These are phyloP conservation scores for Geodia barretti DNA, from an alignment of 37 sponge, comb jelly and placozoan species.

Conservation along the genomic window DNA sequence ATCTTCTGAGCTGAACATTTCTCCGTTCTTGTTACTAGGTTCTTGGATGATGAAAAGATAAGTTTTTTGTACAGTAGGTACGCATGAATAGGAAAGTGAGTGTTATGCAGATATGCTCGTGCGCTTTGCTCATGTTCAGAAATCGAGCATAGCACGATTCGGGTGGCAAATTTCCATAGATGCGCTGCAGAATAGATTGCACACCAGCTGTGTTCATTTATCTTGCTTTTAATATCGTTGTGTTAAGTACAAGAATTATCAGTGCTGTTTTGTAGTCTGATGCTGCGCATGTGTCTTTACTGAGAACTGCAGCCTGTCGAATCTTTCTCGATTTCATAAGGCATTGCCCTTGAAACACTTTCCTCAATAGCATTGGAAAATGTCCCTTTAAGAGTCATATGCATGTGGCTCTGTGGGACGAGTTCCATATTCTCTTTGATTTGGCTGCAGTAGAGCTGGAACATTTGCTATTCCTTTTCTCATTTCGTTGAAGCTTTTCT, in stretches of 20 bases:
- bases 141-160: no score
- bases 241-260: not conserved
- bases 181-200: not conserved
- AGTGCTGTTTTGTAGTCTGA: not conserved
- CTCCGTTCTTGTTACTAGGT: no score
- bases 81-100: no score
- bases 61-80: no score
- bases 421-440: no score
- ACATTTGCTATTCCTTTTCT: not conserved
- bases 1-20: no score
- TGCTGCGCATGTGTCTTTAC: not conserved
- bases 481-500: not conserved
- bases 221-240: not conserved
- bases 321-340: not conserved
- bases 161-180: not conserved
- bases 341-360: not conserved
- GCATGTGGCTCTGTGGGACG: no score
- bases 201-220: no score
- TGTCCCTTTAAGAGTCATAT: not conserved
- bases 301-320: not conserved
- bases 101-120: no score
- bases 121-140: no score
- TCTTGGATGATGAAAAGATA: no score
- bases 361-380: not conserved
- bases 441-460: constrained; percentile 17